Base-by-base conservation (phyloP, 2,888 invertebrate species). In the Chrysomela aeneicollis region DNA sequence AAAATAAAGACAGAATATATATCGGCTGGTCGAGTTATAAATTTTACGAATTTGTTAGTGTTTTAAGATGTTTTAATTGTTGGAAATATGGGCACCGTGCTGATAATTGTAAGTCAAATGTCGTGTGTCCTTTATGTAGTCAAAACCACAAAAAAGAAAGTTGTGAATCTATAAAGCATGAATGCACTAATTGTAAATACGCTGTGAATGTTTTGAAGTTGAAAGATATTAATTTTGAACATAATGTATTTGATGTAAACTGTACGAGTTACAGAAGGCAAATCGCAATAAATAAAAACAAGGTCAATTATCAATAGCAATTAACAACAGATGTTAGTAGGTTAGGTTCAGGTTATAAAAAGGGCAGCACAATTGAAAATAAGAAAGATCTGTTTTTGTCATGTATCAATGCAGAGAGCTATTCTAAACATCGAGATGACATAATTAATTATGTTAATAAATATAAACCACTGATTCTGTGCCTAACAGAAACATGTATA, bases 1-100 rank as follows among this genome's bases (percentile, higher is more conserved):
- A 49, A 49, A 49, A 49, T 49, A 49, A 49, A 8, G 19, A 49
- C 21, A 49, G 49, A 49, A 49, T 19, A 49, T 49, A 10, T 12
- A 49, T 49, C 18, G 49, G 49, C 1, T 49, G 49, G 49, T 49
- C 49, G 18, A 49, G 19, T 19, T 49, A 49, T 49, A 22, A 49
- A 9, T 49, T 49, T 19, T 49, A 12, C n/a, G 49, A 49, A 10
- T 49, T 49, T 22, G 22, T 49, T 19, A 49, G 49, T 49, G 49
- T 49, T 49, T 49, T 49, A 19, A 18, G 49, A 49, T 49, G 19
- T 49, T 49, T 22, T 9, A 19, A 49, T 12, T 49, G 49, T 49
- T 49, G 49, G 49, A 47, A 47, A 10, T 49, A 21, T 49, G 21
- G 22, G 9, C 49, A 49, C 8, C 49, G 49, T 21, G 49, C 49